Percentiles rank a stretch among this genome's conserved stretches.
phyloP scores from a whole-genome alignment of 2,113 vertebrate genomes.

The Aegypius monachus region DNA sequence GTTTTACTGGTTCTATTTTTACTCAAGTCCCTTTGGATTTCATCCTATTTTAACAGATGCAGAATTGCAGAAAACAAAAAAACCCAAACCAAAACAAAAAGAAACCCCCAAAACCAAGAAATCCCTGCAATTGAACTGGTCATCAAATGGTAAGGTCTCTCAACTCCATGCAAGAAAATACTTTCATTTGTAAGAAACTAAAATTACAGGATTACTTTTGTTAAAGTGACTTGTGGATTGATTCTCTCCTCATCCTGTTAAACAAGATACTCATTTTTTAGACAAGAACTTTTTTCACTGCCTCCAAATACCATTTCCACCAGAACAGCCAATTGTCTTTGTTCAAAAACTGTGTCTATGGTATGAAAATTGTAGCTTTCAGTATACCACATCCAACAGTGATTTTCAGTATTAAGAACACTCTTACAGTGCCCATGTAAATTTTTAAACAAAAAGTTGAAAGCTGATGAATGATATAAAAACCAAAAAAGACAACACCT shows the following conservation, averaged over 20 bases:
- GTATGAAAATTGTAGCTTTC: neutral
- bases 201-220: neutral
- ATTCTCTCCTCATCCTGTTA: neutral
- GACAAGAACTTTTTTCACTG: neutral
- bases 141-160: conserved; percentile 31
- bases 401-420: neutral
- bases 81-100: neutral
- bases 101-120: neutral
- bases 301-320: neutral
- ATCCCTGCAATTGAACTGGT: conserved; percentile 3
- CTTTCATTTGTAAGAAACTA: neutral
- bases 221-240: neutral
- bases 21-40: conserved; percentile 37
- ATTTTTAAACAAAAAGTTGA: neutral
- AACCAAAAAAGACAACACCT: neutral
- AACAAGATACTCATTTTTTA: neutral
- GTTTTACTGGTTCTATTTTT: conserved; percentile 38
- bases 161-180: neutral
- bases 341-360: neutral
- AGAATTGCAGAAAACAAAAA: neutral
- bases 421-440: neutral
- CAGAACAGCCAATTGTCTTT: neutral
- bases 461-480: neutral
- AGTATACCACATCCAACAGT: neutral
- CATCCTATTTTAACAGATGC: conserved; percentile 25